phyloP scores from a whole-genome alignment of 2,888 invertebrate genomes.

The Drosophila mulleri region DNA sequence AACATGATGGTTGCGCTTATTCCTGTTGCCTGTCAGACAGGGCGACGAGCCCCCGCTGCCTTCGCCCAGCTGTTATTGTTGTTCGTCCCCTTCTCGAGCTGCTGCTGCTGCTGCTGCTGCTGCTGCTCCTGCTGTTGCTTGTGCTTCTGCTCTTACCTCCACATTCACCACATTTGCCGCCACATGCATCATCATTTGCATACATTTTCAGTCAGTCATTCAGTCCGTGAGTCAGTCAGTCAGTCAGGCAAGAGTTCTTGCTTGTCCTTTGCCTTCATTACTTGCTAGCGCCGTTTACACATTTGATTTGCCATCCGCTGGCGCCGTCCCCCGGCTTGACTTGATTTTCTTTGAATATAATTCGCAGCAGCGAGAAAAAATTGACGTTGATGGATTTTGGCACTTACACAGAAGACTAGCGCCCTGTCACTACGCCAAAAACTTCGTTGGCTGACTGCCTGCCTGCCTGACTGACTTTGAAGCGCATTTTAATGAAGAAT shows the following conservation, averaged over 20 bases:
- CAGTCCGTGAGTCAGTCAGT: constrained; percentile 32
- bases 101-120: constrained; percentile 3
- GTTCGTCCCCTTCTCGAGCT: constrained; percentile 24
- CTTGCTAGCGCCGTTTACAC: constrained; percentile 67
- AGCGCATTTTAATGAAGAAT: constrained; percentile 82
- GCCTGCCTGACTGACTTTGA: constrained; percentile 69
- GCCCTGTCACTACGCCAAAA: constrained; percentile 70
- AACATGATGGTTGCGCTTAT: constrained; percentile 83
- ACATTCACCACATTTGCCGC: constrained; percentile 71
- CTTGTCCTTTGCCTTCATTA: constrained; percentile 64
- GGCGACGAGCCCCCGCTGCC: constrained; percentile 23
- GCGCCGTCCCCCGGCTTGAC: constrained; percentile 31
- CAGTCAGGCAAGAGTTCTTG: constrained; percentile 47
- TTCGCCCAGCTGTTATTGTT: constrained; percentile 46
- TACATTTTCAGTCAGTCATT: constrained; percentile 73
- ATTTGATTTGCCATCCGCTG: constrained; percentile 57
- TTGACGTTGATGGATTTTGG: constrained; percentile 84
- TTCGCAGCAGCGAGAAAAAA: constrained; percentile 71
- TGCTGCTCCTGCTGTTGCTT: constrained; percentile 3
- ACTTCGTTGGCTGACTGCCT: constrained; percentile 44
- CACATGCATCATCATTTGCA: constrained; percentile 82
- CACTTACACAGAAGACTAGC: constrained; percentile 80
- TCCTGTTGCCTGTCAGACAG: constrained; percentile 75
- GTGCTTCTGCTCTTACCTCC: constrained; percentile 37
- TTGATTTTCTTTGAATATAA: constrained; percentile 82